Base-by-base conservation (phyloP, 2,113 vertebrate genomes). In the Ranitomeya variabilis region DNA sequence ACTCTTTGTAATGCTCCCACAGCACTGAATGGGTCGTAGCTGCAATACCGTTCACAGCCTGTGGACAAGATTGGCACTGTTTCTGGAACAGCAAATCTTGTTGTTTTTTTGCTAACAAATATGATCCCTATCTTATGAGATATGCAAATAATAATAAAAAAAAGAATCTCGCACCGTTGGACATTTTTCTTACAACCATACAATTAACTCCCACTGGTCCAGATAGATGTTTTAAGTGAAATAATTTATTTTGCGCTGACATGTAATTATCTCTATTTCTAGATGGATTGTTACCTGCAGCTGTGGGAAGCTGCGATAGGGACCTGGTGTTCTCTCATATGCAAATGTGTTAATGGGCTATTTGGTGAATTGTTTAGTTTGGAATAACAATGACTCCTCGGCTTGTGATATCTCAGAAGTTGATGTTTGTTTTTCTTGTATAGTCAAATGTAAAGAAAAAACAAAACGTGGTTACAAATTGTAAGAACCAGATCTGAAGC, bases 251-350 rank as follows among this genome's bases (percentile, higher is more conserved):
- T 83, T 54, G 62, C n/a, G 18, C 18, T 83, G 80, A 83, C 80
- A 85, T 85, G 66, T 73, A 85, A 85, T 85, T 85, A 85, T 85
- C 67, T 85, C 23, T 85, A 16, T 83, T 83, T 83, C 62, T 83
- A 57, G 69, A 85, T 85, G 83, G 83, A 85, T 73, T 85, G 51
- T 73, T 73, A 71, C 69, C 67, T 85, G 83, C 67, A 85, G 67
- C 83, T 85, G 83, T 73, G 83, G 37, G 54, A 26, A 85, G 26
- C 52, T 9, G 54, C 67, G 54, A 74, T 85, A 74, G 66, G 51
- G 51, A 85, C 67, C 23, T 13, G 73, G 66, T 21, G 11, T 59
- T 59, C 69, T 85, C 69, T 73, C 57, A 71, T 57, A 73, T 74
- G 66, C 51, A 85, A 73, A 85, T 74, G 14, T 59, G 7, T 74